Conservation (phyloP, 92 coral and sea anemone species). For the Palythoa caribaeorum region DNA sequence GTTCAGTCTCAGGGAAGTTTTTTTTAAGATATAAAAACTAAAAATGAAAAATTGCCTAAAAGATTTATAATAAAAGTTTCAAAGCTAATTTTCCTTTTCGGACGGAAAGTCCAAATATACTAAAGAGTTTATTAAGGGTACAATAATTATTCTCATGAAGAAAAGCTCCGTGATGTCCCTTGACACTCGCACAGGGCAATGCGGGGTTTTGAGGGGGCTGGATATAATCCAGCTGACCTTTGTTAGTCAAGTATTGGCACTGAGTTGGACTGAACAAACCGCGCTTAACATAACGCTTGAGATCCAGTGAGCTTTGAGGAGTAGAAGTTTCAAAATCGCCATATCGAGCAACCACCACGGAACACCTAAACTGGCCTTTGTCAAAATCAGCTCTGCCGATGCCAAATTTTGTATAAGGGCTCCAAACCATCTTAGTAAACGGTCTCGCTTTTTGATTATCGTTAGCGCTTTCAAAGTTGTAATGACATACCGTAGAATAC, state of each 20-base stretch:
- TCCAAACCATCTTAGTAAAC: constrained; percentile 85
- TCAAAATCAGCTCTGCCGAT: constrained; percentile 85
- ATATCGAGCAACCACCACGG: constrained; percentile 93
- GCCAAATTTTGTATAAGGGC: constrained; percentile 79
- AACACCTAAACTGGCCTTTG: constrained; percentile 67
- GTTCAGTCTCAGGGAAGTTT: too few species aligned
- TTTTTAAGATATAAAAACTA: too few species aligned
- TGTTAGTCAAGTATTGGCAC: constrained; percentile 32
- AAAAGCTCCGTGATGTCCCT: constrained; percentile 31
- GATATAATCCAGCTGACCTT: constrained; percentile 11
- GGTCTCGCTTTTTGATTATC: constrained; percentile 50
- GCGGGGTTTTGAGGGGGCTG: constrained; percentile 25
- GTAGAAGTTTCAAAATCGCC: constrained; percentile 12
- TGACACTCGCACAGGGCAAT: constrained; percentile 12
- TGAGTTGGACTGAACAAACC: constrained; percentile 37
- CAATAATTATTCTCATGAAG: constrained; percentile 47
- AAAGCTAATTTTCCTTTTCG: constrained; percentile 87
- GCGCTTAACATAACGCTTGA: constrained; percentile 36
- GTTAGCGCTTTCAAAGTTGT: constrained; percentile 65
- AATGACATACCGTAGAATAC: constrained; percentile 91
- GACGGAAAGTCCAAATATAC: constrained; percentile 80
- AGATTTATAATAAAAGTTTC: constrained; percentile 72
- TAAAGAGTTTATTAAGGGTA: constrained; percentile 73
- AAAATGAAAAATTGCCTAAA: neutral
- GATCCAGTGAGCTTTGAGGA: constrained; percentile 14